These are phyloP conservation scores for Melanotaenia nigrans DNA, from an alignment of 2,797 vertebrate species.

Conservation along the genomic window DNA sequence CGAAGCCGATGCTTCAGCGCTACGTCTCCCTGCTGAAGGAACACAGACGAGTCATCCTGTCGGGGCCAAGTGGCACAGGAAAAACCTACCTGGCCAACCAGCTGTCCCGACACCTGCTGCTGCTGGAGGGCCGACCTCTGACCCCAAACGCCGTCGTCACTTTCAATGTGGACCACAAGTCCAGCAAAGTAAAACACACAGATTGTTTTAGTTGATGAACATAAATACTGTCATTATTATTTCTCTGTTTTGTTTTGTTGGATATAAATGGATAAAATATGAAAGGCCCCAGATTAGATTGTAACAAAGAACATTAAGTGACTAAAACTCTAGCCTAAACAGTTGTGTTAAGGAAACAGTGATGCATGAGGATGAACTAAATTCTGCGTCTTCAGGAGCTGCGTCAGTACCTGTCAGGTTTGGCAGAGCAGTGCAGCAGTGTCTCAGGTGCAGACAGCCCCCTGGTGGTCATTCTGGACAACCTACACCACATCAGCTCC, in stretches of 20 bases:
- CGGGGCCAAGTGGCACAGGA: conserved; percentile 94
- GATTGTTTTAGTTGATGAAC: not conserved
- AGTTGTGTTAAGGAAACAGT: not conserved
- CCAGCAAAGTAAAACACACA: conserved; percentile 89
- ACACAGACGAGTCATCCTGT: conserved; percentile 93
- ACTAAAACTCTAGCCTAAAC: not conserved
- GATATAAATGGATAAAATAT: not conserved
- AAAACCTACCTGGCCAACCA: conserved; percentile 95
- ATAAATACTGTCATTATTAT: not conserved
- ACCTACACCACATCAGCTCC: conserved; percentile 94
- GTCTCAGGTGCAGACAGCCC: conserved; percentile 88
- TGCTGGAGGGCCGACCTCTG: conserved; percentile 86
- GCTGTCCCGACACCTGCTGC: conserved; percentile 89
- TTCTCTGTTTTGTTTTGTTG: not conserved
- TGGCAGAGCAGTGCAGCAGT: conserved; percentile 93
- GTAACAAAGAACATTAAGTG: not conserved
- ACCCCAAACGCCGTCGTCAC: conserved; percentile 88
- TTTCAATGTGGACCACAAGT: conserved; percentile 98
- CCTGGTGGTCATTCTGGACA: conserved; percentile 95
- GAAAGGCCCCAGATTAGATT: not conserved
- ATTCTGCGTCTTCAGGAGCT: conserved; percentile 83
- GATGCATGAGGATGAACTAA: conserved; percentile 1
- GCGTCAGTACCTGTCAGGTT: conserved; percentile 92
- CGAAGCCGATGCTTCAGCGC: conserved; percentile 94
- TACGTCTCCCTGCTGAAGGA: conserved; percentile 93